These are phyloP conservation scores for Okapia johnstoni DNA, from an alignment of 2,113 vertebrate species.

Conservation along the genomic window DNA sequence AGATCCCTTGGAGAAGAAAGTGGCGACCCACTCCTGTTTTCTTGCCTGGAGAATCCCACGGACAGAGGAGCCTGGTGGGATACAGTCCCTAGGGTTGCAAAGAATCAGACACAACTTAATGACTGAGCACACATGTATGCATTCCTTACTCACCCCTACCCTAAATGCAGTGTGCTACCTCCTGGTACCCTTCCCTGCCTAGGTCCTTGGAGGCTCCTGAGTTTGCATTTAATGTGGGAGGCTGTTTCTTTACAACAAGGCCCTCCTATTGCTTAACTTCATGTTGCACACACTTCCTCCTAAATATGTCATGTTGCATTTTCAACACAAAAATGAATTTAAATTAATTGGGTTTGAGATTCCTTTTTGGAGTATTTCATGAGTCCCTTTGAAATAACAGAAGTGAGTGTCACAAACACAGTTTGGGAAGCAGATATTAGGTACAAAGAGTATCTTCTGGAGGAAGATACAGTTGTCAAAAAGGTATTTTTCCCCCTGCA, in stretches of 20 bases:
- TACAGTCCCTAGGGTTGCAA: neutral
- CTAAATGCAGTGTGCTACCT: neutral
- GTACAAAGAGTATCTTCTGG: constrained; percentile 48
- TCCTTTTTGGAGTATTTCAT: constrained; percentile 52
- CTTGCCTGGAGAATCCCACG: neutral
- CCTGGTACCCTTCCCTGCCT: neutral
- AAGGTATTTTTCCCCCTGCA: constrained; percentile 12
- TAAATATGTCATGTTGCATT: constrained; percentile 20
- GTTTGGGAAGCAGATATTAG: constrained; percentile 31
- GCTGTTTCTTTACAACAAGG: neutral
- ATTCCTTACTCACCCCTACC: too few relatives aligned
- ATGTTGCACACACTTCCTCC: neutral
- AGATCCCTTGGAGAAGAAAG: neutral
- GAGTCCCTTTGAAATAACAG: constrained; percentile 61
- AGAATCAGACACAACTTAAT: accelerated
- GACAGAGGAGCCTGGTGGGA: neutral
- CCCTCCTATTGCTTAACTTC: neutral
- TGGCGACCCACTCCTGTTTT: neutral
- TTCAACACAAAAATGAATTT: constrained; percentile 48
- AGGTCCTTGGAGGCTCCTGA: neutral
- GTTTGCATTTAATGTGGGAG: constrained; percentile 25
- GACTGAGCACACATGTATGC: neutral
- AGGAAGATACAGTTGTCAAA: constrained; percentile 67
- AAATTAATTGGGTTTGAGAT: constrained; percentile 60
- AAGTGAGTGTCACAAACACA: constrained; percentile 54